Evolutionary conservation across 1,140 invertebrate genomes (phyloP).

Genomic region (Uloborus diversus): DNA sequence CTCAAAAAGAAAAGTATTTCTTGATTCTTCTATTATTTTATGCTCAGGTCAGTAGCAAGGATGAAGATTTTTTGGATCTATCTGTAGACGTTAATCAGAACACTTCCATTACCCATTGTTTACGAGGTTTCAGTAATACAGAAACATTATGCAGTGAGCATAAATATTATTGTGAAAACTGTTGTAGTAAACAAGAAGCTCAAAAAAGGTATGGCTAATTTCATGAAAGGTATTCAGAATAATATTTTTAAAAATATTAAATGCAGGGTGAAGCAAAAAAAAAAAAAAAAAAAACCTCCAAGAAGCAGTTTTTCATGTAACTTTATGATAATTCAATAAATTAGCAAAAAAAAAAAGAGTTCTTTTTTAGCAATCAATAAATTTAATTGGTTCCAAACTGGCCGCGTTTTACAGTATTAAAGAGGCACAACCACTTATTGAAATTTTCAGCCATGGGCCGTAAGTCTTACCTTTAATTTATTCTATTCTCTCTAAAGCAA

Average conservation of each 20-base stretch:
- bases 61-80: slow-evolving; percentile 99
- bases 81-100: slow-evolving; percentile 99
- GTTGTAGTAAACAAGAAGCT: slow-evolving; percentile 99
- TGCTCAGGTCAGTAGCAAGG: slow-evolving; percentile 96
- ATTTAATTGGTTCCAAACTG: background rate
- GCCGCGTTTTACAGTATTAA: too few relatives aligned
- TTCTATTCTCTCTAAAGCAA: too few relatives aligned
- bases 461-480: too few relatives aligned
- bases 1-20: background rate
- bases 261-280: too few relatives aligned
- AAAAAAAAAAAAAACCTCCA: too few relatives aligned
- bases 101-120: slow-evolving; percentile 98
- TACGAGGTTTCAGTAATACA: slow-evolving; percentile 97
- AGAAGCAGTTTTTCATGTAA: background rate
- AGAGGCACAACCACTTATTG: too few relatives aligned
- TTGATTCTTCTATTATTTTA: too few relatives aligned
- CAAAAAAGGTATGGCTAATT: slow-evolving; percentile 71
- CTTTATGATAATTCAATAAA: too few relatives aligned
- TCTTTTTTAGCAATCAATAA: background rate
- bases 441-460: too few relatives aligned
- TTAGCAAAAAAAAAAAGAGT: too few relatives aligned
- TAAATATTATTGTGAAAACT: slow-evolving; percentile 99
- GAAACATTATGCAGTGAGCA: slow-evolving; percentile 99
- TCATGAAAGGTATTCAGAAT: too few relatives aligned
- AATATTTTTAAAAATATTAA: too few relatives aligned